A percentile compares a stretch with the other conserved stretches of the same genome.
These are phyloP conservation scores for Paraescarpia echinospica DNA, from an alignment of 1,140 invertebrate genomes.

Conservation along the genomic window DNA sequence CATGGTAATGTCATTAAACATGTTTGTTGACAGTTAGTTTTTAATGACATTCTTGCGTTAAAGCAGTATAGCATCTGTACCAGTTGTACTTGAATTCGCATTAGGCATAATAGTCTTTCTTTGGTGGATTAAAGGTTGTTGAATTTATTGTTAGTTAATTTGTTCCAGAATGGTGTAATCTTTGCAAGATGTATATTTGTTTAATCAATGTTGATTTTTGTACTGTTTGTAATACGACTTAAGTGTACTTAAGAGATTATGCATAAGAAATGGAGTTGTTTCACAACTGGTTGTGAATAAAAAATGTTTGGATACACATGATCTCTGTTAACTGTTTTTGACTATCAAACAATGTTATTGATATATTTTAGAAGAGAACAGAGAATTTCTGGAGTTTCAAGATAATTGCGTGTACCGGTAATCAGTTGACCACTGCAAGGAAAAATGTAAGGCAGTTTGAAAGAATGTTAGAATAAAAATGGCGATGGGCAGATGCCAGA, in stretches of 20 bases:
- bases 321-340: no score
- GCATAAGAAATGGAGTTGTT: no score
- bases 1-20: background rate
- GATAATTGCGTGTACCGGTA: no score
- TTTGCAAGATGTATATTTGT: background rate
- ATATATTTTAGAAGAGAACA: no score
- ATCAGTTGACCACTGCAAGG: no score
- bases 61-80: background rate
- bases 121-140: background rate
- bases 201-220: background rate
- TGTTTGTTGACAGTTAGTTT: background rate
- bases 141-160: background rate
- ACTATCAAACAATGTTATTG: no score
- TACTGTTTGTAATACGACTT: background rate
- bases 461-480: no score
- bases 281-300: background rate
- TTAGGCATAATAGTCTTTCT: background rate
- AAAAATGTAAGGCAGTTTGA: no score
- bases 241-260: background rate
- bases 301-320: background rate
- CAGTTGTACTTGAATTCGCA: background rate
- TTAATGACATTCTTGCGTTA: background rate
- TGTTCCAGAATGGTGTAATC: background rate
- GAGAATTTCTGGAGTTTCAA: no score
- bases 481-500: no score